Base-by-base conservation (phyloP, 64 coral and sea anemone species). In the Porites lutea region DNA sequence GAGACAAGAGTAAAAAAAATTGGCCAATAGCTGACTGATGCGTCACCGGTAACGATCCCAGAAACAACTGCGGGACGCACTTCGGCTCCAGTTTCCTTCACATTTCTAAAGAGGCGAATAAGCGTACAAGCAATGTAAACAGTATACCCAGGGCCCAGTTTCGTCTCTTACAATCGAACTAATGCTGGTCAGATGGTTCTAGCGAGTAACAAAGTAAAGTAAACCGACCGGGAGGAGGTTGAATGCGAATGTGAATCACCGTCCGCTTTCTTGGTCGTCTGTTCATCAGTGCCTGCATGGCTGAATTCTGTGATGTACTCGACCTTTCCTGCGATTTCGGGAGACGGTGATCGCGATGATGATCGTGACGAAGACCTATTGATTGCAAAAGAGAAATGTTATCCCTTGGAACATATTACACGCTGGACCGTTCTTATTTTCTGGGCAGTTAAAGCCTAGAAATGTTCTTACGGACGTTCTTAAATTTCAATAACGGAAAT, bases 301-400 rank as follows among this genome's bases (percentile, higher is more conserved):
- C 90, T 83, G 82, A 97, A 97, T 90, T 97, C 95, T 18, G 95
- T 97, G 15, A 97, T 97, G 82, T 94, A 97, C 60, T 97, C 92
- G 15, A 97, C 92, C 73, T 88, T 83, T 51, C 88, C 92, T 13
- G 95, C 19, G 12, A 91, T 65, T 55, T 97, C 95, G 75, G 95
- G 95, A 13, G 95, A 87, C 44, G 59, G 76, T 20, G 95, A 97
- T 3, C 95, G 88, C 4, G 95, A 97, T 16, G 95, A 91, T n/a
- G 95, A 97, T 19, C 81, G 82, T 12, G 93, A 95, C 18, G 88
- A 80, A 47, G 93, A 95, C 55, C 95, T 93, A n/a, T 13, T 68
- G 13, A 22, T n/a, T 12, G 15, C 67, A 81, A 44, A 21, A 88
- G 3, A 46, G 46, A 12, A 19, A 82, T 22, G 6, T 22, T 65